Base-by-base conservation (phyloP, 2,113 vertebrate species). In the Chauna torquata region DNA sequence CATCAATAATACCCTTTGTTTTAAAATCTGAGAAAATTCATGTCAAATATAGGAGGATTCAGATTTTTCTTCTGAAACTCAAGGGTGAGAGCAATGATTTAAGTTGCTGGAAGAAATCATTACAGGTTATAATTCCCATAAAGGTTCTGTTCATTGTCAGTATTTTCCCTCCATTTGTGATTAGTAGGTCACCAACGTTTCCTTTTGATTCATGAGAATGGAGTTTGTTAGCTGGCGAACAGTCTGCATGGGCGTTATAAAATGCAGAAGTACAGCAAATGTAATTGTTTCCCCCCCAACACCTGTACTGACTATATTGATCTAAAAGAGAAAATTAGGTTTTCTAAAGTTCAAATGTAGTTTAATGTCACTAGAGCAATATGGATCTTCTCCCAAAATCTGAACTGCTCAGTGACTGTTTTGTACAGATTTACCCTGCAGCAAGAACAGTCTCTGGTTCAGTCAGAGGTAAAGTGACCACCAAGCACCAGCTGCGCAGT, bases 311-410 rank as follows among this genome's bases (percentile, higher is more conserved):
- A 57, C 82, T 75, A 4, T 76, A 97, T 92, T 88, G 97, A 97
- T 86, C 95, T 88, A 74, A 88, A 61, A 47, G 78, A 89, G 81
- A 93, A 94, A 98, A 98, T 97, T 42, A 86, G 68, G 94, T 98
- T 97, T 97, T 45, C 6, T 40, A 84, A 90, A 95, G 97, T 97
- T 96, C 95, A 96, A 82, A 77, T 52, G 76, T 55, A 85, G 93
- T 95, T 97, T 96, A 95, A 94, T 79, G 87, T 93, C 90, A 78
- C 79, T 44, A 0, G 24, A 82, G 88, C 80, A 49, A 81, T 81
- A 92, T 36, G 62, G 94, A 90, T 86, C n/a, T 54, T 66, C 62
- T 74, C 49, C 77, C 65, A 69, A 72, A 85, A 85, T 69, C 54
- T 55, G 25, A 7, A 9, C 40, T 90, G 42, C 50, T 82, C 13